Evolutionary conservation across 2,888 invertebrate genomes (phyloP).

Genomic region (Phlogophora meticulosa): DNA sequence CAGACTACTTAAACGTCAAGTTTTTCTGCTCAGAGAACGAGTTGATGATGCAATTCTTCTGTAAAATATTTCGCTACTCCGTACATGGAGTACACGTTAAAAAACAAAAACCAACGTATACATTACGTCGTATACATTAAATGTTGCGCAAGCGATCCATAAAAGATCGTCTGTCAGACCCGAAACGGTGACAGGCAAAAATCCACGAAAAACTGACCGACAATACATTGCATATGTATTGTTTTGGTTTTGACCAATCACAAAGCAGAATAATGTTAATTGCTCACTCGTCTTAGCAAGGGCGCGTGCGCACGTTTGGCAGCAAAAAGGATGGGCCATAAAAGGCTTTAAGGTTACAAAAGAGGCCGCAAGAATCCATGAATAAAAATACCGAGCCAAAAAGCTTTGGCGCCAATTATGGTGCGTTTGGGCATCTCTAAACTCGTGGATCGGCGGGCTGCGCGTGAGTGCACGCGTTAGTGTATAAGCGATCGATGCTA

Average conservation of each 20-base stretch:
- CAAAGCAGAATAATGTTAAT: slow-evolving; percentile 79
- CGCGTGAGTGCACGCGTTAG: slow-evolving; percentile 65
- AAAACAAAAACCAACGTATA: slow-evolving; percentile 53
- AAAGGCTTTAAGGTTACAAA: slow-evolving; percentile 75
- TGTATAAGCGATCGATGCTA: slow-evolving; percentile 23
- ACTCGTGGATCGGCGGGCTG: slow-evolving; percentile 73
- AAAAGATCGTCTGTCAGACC: slow-evolving; percentile 53
- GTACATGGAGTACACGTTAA: slow-evolving; percentile 31
- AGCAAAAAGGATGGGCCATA: slow-evolving; percentile 74
- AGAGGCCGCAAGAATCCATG: slow-evolving; percentile 80
- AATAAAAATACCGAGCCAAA: slow-evolving; percentile 86
- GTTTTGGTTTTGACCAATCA: slow-evolving; percentile 60
- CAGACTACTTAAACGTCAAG: slow-evolving; percentile 18
- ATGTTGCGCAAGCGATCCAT: slow-evolving; percentile 58
- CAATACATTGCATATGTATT: slow-evolving; percentile 54
- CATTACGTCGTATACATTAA: slow-evolving; percentile 54
- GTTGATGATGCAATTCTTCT: slow-evolving; percentile 55
- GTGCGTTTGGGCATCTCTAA: slow-evolving; percentile 78
- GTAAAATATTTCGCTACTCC: slow-evolving; percentile 55
- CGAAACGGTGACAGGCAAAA: slow-evolving; percentile 53
- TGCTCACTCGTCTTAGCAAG: slow-evolving; percentile 76
- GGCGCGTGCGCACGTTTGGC: slow-evolving; percentile 76
- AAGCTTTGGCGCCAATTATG: slow-evolving; percentile 83
- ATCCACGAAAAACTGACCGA: slow-evolving; percentile 53
- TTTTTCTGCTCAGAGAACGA: slow-evolving; percentile 46